Percentiles rank a stretch among this genome's conserved stretches.
Evolutionary conservation across 1,140 invertebrate species (phyloP).

Genomic region (Drosophila pruinosa): DNA sequence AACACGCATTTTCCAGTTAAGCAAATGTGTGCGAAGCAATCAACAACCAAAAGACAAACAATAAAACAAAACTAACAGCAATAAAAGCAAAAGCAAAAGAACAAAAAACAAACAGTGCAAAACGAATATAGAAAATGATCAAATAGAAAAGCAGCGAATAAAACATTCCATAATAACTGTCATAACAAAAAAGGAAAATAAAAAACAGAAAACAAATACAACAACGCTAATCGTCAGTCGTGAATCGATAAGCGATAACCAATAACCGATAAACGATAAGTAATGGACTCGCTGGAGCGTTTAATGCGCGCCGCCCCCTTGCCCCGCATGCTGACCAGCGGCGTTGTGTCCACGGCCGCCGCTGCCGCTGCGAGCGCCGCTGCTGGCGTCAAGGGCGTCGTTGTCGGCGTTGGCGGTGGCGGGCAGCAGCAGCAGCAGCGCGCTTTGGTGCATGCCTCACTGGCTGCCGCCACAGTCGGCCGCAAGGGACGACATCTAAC

Average conservation of each 20-base stretch:
- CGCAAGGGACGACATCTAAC: conserved; percentile 91
- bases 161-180: not conserved
- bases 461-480: conserved; percentile 88
- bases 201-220: conserved; percentile 2
- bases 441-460: conserved; percentile 89
- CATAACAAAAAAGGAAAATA: not conserved
- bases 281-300: conserved; percentile 90
- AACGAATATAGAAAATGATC: conserved; percentile 12
- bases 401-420: conserved; percentile 69
- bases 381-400: conserved; percentile 84
- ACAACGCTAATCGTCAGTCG: not conserved
- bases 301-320: conserved; percentile 88
- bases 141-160: conserved; percentile 35
- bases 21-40: conserved; percentile 56
- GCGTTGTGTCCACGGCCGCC: conserved; percentile 86
- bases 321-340: conserved; percentile 86
- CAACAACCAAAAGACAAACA: conserved; percentile 36
- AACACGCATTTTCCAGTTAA: conserved; percentile 48
- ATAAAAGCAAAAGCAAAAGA: conserved; percentile 6
- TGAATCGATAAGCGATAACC: conserved; percentile 27
- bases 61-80: conserved; percentile 31
- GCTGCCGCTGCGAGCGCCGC: conserved; percentile 58
- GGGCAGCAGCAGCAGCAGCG: conserved; percentile 84
- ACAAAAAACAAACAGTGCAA: conserved; percentile 28
- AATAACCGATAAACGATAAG: conserved; percentile 17